A percentile compares a stretch with the other conserved stretches of the same genome.
Conservation (phyloP, 2,797 vertebrate genomes). For the Schizopygopsis malacanthus region DNA sequence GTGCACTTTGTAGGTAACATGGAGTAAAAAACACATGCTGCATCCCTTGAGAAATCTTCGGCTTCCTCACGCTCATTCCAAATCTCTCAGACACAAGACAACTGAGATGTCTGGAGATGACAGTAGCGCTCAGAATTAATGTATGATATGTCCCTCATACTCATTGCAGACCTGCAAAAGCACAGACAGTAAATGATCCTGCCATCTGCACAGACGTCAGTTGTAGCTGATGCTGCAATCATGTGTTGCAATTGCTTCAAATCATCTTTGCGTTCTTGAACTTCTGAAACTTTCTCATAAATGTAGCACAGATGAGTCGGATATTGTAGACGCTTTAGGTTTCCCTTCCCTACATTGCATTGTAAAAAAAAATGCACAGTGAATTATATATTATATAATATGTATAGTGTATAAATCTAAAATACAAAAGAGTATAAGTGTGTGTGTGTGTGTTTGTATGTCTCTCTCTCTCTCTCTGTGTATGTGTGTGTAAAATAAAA, state of each 20-base stretch:
- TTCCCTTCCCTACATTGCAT: background rate
- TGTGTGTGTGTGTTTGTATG: background rate
- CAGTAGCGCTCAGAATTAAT: constrained; percentile 47
- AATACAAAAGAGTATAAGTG: background rate
- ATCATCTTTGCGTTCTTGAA: constrained; percentile 11
- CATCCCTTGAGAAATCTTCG: constrained; percentile 6
- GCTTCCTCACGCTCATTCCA: background rate
- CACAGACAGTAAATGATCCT: constrained; percentile 44
- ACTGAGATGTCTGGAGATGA: constrained; percentile 49
- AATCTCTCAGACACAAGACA: constrained; percentile 37
- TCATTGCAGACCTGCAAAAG: constrained; percentile 40
- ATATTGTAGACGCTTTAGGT: background rate
- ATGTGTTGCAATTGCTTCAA: constrained; percentile 27
- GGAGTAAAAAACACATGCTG: constrained; percentile 13
- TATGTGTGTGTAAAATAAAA: no score
- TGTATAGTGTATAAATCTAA: background rate
- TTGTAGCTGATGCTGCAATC: constrained; percentile 41
- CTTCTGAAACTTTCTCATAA: background rate
- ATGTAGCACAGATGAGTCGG: constrained; percentile 1
- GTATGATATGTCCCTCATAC: constrained; percentile 52
- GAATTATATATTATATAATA: background rate
- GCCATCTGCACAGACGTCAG: constrained; percentile 41
- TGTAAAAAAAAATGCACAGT: background rate
- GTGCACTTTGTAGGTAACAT: background rate
- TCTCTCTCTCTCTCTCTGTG: background rate